A percentile compares a stretch with the other conserved stretches of the same genome.
These are phyloP conservation scores for Thalassarche chlororhynchos DNA, from an alignment of 2,113 vertebrate species.

Conservation along the genomic window DNA sequence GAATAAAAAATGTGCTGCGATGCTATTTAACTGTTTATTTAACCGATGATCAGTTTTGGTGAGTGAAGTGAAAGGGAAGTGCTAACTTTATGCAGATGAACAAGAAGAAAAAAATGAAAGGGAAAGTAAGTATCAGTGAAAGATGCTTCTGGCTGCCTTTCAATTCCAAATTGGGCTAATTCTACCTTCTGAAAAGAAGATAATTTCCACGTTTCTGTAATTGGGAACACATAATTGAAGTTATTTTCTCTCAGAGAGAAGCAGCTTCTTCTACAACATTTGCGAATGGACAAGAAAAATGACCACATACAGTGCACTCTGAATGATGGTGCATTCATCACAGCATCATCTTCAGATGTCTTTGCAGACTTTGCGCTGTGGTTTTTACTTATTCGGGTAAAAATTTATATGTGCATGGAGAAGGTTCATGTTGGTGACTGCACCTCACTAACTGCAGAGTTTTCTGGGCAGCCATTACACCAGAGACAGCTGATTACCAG, in stretches of 20 bases:
- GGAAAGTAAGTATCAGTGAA: constrained; percentile 63
- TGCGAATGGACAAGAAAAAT: constrained; percentile 72
- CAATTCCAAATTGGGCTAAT: constrained; percentile 74
- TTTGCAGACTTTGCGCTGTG: constrained; percentile 19
- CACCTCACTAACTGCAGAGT: not conserved
- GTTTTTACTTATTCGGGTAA: not conserved
- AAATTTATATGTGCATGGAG: not conserved
- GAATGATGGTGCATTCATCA: constrained; percentile 53
- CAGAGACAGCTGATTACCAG: not conserved
- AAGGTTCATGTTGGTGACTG: not conserved
- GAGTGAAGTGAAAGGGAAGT: constrained; percentile 19
- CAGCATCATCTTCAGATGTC: constrained; percentile 11
- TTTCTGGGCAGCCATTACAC: not conserved
- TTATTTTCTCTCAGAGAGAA: constrained; percentile 74
- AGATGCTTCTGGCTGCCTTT: constrained; percentile 71
- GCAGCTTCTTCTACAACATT: constrained; percentile 65
- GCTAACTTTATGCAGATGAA: constrained; percentile 56
- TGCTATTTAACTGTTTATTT: constrained; percentile 6
- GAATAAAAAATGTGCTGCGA: not conserved
- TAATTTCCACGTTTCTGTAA: constrained; percentile 77
- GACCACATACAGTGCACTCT: constrained; percentile 19
- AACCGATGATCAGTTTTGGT: not conserved
- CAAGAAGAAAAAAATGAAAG: not conserved
- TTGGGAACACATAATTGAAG: constrained; percentile 79
- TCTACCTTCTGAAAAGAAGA: constrained; percentile 80